Evolutionary conservation across 2,113 vertebrate genomes (phyloP).

Genomic region (Pterocles burchelli): DNA sequence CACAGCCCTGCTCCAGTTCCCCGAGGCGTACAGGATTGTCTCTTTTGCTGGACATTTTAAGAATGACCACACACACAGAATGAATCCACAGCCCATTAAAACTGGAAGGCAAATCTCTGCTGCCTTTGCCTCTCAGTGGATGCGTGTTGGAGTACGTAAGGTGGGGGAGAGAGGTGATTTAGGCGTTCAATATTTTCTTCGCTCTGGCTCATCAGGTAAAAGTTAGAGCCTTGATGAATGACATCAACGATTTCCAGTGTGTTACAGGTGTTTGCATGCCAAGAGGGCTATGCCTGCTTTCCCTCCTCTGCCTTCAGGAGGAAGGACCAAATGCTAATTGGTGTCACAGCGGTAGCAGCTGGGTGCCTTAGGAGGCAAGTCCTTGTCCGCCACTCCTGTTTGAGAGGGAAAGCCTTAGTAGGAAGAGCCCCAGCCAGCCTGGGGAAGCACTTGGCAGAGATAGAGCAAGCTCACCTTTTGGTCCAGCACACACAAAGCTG

Average conservation of each 20-base stretch:
- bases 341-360: neutral
- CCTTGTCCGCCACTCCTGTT: neutral
- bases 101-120: neutral
- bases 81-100: neutral
- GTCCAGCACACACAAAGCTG: neutral
- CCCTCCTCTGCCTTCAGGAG: neutral
- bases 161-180: neutral
- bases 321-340: neutral
- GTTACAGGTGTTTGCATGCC: neutral
- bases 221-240: neutral
- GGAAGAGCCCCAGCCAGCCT: neutral
- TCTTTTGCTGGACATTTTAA: neutral
- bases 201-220: neutral
- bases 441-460: neutral
- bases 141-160: neutral
- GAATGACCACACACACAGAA: neutral
- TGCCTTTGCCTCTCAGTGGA: neutral
- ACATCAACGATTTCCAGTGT: neutral
- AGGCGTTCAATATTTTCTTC: neutral
- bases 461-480: neutral
- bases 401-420: neutral
- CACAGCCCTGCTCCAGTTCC: neutral
- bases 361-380: neutral
- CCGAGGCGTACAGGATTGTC: neutral
- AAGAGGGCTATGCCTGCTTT: neutral